A percentile compares a stretch with the other conserved stretches of the same genome.
Conservation (phyloP, 1,140 invertebrate genomes). For the Temnothorax longispinosus region DNA sequence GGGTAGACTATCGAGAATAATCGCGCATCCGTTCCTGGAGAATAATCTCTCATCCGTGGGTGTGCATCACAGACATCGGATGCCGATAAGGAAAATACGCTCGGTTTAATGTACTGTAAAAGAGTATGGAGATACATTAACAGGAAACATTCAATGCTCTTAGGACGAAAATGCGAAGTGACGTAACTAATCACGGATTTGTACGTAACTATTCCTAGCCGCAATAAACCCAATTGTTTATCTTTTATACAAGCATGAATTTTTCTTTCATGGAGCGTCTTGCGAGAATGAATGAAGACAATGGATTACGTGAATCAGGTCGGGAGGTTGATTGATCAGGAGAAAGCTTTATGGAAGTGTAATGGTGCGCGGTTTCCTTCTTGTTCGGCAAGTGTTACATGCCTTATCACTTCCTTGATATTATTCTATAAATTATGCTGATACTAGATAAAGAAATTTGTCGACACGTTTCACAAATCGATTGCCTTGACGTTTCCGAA, state of each 20-base stretch:
- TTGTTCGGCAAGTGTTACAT: slow-evolving; percentile 10
- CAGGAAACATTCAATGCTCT: neutral
- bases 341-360: slow-evolving; percentile 33
- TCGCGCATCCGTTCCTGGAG: slow-evolving; percentile 31
- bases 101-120: slow-evolving; percentile 34
- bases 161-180: neutral
- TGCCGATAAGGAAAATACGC: slow-evolving; percentile 30
- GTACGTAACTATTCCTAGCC: neutral
- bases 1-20: neutral
- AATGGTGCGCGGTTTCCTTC: slow-evolving; percentile 5
- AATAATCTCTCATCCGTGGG: slow-evolving; percentile 40
- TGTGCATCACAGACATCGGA: slow-evolving; percentile 13
- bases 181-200: neutral
- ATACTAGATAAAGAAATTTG: slow-evolving; percentile 18
- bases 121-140: slow-evolving; percentile 8
- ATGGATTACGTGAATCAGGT: slow-evolving; percentile 56
- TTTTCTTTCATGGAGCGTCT: slow-evolving; percentile 11
- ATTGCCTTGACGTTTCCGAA: slow-evolving; percentile 11
- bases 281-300: slow-evolving; percentile 39
- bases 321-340: slow-evolving; percentile 55
- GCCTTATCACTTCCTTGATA: slow-evolving; percentile 29
- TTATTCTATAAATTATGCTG: slow-evolving; percentile 7
- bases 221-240: slow-evolving; percentile 1
- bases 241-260: neutral
- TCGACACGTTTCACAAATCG: slow-evolving; percentile 43